A percentile compares a stretch with the other conserved stretches of the same genome.
phyloP scores from a whole-genome alignment of 2,797 vertebrate species.

The Bovichtus variegatus region DNA sequence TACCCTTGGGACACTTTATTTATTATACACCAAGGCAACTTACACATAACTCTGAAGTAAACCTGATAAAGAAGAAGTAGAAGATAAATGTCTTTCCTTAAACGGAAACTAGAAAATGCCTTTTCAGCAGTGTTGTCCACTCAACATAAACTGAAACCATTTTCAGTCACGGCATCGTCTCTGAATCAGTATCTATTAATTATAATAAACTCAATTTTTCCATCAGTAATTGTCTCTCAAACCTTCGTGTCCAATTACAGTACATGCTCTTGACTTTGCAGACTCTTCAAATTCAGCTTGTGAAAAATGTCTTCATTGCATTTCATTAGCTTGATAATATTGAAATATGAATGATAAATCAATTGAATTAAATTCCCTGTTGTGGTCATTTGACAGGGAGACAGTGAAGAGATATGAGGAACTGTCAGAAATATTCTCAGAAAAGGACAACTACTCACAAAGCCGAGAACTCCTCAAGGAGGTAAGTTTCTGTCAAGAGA shows the following conservation, averaged over 20 bases:
- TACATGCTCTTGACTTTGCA: neutral
- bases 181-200: constrained; percentile 4
- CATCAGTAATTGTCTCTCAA: neutral
- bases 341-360: neutral
- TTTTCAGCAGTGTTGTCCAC: neutral
- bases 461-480: constrained; percentile 91
- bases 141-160: neutral
- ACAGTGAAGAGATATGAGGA: constrained; percentile 87
- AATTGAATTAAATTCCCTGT: neutral
- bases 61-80: constrained; percentile 22
- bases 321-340: neutral
- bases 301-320: neutral
- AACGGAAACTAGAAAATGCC: neutral
- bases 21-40: neutral
- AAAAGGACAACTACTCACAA: constrained; percentile 93
- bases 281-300: neutral
- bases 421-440: constrained; percentile 90
- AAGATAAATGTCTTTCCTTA: neutral
- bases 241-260: neutral
- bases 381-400: constrained; percentile 79
- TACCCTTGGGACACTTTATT: neutral
- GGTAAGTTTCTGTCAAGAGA: constrained; percentile 68
- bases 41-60: constrained; percentile 12
- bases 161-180: neutral
- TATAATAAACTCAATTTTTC: neutral